These are phyloP conservation scores for Ceyx margarethae DNA, from an alignment of 2,113 vertebrate species.

Conservation along the genomic window DNA sequence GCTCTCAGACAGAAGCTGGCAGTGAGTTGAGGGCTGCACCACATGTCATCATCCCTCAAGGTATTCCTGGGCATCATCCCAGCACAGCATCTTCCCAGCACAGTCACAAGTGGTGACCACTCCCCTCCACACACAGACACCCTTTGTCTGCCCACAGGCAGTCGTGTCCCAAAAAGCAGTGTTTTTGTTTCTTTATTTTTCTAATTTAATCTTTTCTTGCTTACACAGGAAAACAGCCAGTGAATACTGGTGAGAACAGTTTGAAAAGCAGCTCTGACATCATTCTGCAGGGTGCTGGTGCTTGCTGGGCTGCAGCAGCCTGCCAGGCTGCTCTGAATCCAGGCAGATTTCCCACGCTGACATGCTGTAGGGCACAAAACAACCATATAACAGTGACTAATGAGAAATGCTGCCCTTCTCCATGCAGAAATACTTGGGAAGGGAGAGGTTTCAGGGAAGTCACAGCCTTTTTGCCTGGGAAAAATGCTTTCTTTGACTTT, in stretches of 20 bases:
- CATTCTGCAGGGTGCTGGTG: background rate
- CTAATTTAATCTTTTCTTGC: background rate
- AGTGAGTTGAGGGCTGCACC: accelerated
- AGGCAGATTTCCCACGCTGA: background rate
- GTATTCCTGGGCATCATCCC: background rate
- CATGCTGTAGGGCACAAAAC: background rate
- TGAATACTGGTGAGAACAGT: background rate
- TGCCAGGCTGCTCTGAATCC: background rate
- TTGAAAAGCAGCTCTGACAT: background rate
- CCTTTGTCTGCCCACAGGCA: background rate
- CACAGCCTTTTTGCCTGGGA: background rate
- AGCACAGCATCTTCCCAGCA: background rate
- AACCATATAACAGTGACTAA: background rate
- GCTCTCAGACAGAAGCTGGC: background rate
- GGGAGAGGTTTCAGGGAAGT: background rate
- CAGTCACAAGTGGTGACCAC: accelerated
- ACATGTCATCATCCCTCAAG: accelerated
- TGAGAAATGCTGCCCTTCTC: background rate
- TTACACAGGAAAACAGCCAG: background rate
- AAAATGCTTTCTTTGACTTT: background rate
- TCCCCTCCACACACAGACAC: background rate
- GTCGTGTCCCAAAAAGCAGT: background rate
- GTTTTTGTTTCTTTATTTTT: too few relatives aligned
- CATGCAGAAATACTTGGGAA: background rate
- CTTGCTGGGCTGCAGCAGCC: background rate